Base-by-base conservation (phyloP, 2,113 vertebrate species). In the Pomatostomus ruficeps region DNA sequence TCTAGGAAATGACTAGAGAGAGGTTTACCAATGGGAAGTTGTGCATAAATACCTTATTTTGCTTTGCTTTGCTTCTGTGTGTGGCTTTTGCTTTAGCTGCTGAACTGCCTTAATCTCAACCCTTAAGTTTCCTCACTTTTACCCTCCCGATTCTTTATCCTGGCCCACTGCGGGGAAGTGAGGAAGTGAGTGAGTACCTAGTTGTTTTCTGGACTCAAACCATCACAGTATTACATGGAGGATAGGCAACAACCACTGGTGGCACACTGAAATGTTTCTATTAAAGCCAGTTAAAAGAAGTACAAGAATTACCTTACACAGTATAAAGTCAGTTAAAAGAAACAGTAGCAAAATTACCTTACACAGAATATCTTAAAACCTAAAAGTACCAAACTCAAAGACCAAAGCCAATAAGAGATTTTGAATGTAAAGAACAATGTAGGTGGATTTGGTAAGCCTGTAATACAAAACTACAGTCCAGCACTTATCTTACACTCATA, bases 101-200 rank as follows among this genome's bases (percentile, higher is more conserved):
- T 43, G 21, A 63, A 13, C 7, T 35, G 7, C 11, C 40, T 57
- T 49, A 31, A 48, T 48, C 11, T 35, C 31, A 72, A 21, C 9
- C 21, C 31, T 31, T 22, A 19, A 31, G 2, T 26, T 88, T 49
- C 13, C 26, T 43, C 23, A 31, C 21, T 62, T 72, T 67, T 63
- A 20, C 22, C 4, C 5, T 85, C 16, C 7, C 0, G 1, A 13
- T 61, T 65, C 17, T 66, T 65, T 62, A 10, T 48, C 14, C 22
- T 11, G 42, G 62, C 7, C 10, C 10, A 6, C 25, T 49, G 16
- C 24, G 14, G 12, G 21, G 25, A 21, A 31, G 14, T 18, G 18
- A 88, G 35, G 1, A 2, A 36, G 26, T 38, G 33, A 24, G 4
- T 35, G 35, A 21, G 7, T 35, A 11, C 24, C 23, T 20, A 11